phyloP scores from a whole-genome alignment of 1,140 invertebrate genomes.

The Druon quercuslanigerum region DNA sequence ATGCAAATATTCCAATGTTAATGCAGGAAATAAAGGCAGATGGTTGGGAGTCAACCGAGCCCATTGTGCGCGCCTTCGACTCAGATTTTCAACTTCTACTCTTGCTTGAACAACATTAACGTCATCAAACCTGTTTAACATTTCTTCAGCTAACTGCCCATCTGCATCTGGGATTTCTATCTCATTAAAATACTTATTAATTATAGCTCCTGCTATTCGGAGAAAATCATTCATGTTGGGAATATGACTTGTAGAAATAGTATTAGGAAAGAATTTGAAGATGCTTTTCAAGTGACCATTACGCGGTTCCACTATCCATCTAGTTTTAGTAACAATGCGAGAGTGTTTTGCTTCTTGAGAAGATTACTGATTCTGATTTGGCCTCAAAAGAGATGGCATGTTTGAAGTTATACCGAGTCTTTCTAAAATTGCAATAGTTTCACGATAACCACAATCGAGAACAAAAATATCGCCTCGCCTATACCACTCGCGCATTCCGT shows the following conservation, averaged over 20 bases:
- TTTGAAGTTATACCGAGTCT: slow-evolving; percentile 31
- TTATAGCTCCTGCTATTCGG: slow-evolving; percentile 38
- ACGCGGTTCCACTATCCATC: slow-evolving; percentile 41
- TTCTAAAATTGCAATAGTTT: too few relatives aligned
- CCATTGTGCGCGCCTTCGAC: background rate
- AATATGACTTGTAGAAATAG: background rate
- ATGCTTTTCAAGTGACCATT: too few relatives aligned
- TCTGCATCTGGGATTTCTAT: slow-evolving; percentile 22
- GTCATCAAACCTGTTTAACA: slow-evolving; percentile 6
- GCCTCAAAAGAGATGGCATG: slow-evolving; percentile 35
- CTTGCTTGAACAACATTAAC: slow-evolving; percentile 37
- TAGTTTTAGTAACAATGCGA: slow-evolving; percentile 38
- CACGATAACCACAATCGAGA: too few relatives aligned
- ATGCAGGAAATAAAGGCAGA: background rate
- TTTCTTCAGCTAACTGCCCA: background rate
- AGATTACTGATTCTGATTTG: slow-evolving; percentile 28
- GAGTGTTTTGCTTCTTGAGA: slow-evolving; percentile 41
- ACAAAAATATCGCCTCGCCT: too few relatives aligned
- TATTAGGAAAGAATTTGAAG: background rate
- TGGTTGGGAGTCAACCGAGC: background rate
- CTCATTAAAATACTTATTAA: slow-evolving; percentile 35
- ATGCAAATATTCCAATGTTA: slow-evolving; percentile 17
- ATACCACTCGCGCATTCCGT: too few relatives aligned
- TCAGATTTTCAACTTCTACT: slow-evolving; percentile 37
- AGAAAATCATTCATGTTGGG: slow-evolving; percentile 34